phyloP scores from a whole-genome alignment of 1,140 invertebrate species.

The Caenorhabditis briggsae region DNA sequence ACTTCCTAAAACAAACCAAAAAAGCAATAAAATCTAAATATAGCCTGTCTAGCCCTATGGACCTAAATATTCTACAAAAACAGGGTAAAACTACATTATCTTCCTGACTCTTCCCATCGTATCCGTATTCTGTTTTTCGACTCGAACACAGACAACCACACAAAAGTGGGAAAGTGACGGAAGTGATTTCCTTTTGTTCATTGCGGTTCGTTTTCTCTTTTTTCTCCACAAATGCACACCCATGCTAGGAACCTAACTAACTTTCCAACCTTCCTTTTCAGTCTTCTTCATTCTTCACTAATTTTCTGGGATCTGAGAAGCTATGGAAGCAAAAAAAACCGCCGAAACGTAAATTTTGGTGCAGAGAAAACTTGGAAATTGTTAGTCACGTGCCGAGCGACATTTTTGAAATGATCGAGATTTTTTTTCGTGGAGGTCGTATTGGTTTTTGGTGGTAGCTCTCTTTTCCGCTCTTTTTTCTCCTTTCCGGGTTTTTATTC shows the following conservation, averaged over 20 bases:
- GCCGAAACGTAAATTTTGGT: not conserved
- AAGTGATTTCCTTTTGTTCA: conserved; percentile 50
- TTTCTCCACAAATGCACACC: conserved; percentile 4
- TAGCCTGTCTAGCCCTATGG: no score
- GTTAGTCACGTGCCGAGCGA: not conserved
- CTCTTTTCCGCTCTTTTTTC: not conserved
- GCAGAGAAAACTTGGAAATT: conserved; percentile 11
- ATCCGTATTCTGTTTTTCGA: conserved; percentile 18
- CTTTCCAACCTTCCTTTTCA: not conserved
- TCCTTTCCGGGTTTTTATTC: not conserved
- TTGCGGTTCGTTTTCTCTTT: conserved; percentile 26
- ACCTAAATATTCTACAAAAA: no score
- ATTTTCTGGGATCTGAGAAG: not conserved
- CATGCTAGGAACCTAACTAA: conserved; percentile 1
- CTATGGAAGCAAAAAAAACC: no score
- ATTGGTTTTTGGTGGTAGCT: not conserved
- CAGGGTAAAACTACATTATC: conserved; percentile 36
- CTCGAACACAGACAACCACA: not conserved
- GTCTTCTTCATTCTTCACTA: conserved; percentile 30
- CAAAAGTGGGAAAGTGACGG: conserved; percentile 33
- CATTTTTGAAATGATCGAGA: conserved; percentile 30
- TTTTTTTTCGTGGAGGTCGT: conserved; percentile 9
- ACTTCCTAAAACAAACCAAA: no score
- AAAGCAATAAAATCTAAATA: no score
- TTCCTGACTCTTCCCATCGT: conserved; percentile 12